Conservation (phyloP, 2,888 invertebrate genomes). For the Antitype chi region DNA sequence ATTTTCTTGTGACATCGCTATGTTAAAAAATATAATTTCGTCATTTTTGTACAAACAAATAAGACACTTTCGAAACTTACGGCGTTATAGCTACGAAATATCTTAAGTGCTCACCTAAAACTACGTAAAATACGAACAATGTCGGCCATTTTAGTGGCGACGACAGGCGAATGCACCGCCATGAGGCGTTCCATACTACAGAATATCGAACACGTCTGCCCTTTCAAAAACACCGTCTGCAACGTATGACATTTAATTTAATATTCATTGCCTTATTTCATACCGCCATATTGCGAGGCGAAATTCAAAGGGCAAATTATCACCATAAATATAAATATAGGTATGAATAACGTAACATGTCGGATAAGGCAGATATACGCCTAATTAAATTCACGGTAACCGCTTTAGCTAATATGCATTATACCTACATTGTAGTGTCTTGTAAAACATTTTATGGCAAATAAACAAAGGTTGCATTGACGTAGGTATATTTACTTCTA, state of each 20-base stretch:
- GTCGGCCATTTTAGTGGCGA: conserved; percentile 50
- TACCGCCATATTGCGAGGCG: conserved; percentile 64
- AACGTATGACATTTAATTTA: conserved; percentile 78
- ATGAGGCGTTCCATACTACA: conserved; percentile 65
- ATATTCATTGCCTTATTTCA: conserved; percentile 74
- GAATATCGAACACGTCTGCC: conserved; percentile 71
- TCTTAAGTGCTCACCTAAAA: conserved; percentile 45
- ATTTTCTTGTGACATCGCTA: conserved; percentile 26
- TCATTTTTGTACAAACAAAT: conserved; percentile 26
- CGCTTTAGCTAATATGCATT: conserved; percentile 47
- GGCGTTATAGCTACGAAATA: conserved; percentile 24
- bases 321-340: conserved; percentile 49
- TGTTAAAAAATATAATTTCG: conserved; percentile 26
- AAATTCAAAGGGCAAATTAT: conserved; percentile 74
- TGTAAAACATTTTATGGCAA: conserved; percentile 26
- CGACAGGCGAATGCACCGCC: conserved; percentile 59
- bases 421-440: conserved; percentile 58
- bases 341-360: conserved; percentile 37
- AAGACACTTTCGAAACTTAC: conserved; percentile 37
- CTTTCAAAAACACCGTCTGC: conserved; percentile 75
- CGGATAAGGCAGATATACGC: conserved; percentile 22
- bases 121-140: conserved; percentile 58
- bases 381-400: conserved; percentile 39
- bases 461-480: conserved; percentile 35
- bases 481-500: neutral